A percentile compares a stretch with the other conserved stretches of the same genome.
Evolutionary conservation across 64 coral and sea anemone genomes (phyloP).

Genomic region (Astreopora myriophthalma): DNA sequence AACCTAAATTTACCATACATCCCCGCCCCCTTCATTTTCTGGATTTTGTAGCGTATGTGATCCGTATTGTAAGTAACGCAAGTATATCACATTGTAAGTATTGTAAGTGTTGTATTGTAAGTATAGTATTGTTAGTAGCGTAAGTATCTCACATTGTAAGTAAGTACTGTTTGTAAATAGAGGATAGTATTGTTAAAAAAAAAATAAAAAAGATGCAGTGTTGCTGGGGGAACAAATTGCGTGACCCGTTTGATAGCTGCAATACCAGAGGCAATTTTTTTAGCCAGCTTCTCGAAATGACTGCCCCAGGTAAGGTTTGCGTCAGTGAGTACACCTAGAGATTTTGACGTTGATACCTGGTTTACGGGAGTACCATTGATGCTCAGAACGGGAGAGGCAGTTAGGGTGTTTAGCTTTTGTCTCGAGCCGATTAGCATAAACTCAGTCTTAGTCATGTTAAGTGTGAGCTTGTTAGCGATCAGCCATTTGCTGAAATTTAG

Average conservation of each 20-base stretch:
- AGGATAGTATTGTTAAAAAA: too few relatives aligned
- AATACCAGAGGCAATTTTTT: conserved; percentile 47
- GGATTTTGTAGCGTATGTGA: too few relatives aligned
- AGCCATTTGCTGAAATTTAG: conserved; percentile 6
- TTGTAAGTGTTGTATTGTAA: too few relatives aligned
- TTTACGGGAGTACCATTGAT: conserved; percentile 34
- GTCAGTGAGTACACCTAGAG: conserved; percentile 28
- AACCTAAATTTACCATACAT: too few relatives aligned
- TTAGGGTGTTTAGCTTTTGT: conserved; percentile 20
- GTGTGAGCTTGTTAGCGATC: not conserved
- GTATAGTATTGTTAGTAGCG: too few relatives aligned
- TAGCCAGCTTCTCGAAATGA: conserved; percentile 2
- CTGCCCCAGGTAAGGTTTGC: conserved; percentile 38
- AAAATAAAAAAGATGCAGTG: not conserved
- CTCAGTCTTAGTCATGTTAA: not conserved
- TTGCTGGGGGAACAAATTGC: conserved; percentile 33
- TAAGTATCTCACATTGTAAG: too few relatives aligned
- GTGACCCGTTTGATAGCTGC: conserved; percentile 34
- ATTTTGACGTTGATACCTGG: conserved; percentile 28
- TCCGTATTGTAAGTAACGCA: too few relatives aligned
- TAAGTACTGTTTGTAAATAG: too few relatives aligned
- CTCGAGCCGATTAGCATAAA: conserved; percentile 53
- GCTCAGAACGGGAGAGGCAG: not conserved
- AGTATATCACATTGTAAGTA: too few relatives aligned
- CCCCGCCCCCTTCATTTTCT: too few relatives aligned